phyloP scores from a whole-genome alignment of 2,797 vertebrate species.

The Propithecus perrieri region DNA sequence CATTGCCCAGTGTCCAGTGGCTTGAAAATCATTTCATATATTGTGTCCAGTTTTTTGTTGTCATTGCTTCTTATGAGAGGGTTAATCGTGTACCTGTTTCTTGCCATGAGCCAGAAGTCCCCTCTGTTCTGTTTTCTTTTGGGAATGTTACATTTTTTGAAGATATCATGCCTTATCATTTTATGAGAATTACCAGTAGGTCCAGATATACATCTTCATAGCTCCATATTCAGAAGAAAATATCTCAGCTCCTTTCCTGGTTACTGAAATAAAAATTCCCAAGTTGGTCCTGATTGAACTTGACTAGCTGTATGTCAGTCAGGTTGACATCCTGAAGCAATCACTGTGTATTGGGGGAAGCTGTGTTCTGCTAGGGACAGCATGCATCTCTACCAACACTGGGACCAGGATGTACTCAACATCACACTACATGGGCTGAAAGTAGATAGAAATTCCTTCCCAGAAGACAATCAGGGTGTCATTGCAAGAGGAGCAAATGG shows the following conservation, averaged over 20 bases:
- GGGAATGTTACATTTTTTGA: neutral
- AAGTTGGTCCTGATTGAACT: neutral
- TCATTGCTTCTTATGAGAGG: neutral
- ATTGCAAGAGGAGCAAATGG: neutral
- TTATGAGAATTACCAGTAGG: neutral
- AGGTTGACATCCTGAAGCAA: neutral
- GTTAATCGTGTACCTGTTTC: neutral
- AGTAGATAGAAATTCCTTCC: neutral
- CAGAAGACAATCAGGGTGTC: neutral
- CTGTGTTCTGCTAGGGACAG: neutral
- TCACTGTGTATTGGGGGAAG: neutral
- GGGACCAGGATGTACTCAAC: accelerated
- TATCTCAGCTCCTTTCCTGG: neutral
- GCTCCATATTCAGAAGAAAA: neutral
- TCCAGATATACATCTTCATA: neutral
- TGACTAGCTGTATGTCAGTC: neutral
- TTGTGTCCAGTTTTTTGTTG: neutral
- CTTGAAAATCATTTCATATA: neutral
- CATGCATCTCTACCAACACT: neutral
- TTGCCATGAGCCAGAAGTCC: neutral
- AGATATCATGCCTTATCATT: neutral
- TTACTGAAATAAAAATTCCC: neutral
- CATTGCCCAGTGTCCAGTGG: neutral
- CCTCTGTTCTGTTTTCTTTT: neutral
- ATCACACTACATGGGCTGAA: neutral